Conservation (phyloP, 2,888 invertebrate genomes). For the Cancer borealis region DNA sequence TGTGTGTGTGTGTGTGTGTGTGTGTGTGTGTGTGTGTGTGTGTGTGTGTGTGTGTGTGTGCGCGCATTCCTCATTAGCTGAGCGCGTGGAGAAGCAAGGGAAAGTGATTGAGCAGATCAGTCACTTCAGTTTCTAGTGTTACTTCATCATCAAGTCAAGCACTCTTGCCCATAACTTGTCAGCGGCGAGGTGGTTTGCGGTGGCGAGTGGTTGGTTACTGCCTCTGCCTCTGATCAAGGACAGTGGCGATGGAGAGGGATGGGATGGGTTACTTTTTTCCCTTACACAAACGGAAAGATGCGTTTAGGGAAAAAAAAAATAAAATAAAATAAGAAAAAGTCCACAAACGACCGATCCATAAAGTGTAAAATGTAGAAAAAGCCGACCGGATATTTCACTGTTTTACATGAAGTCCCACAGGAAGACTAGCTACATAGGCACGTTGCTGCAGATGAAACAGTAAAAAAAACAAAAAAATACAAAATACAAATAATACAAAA, state of each 20-base stretch:
- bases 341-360: background rate
- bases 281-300: background rate
- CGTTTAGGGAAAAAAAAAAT: background rate
- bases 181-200: background rate
- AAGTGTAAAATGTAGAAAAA: background rate
- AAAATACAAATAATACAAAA: background rate
- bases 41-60: slow-evolving; percentile 45
- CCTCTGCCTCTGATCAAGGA: background rate
- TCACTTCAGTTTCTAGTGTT: background rate
- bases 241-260: background rate
- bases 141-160: background rate
- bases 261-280: background rate
- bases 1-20: slow-evolving; percentile 50
- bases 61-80: too few relatives aligned
- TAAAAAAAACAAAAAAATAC: background rate
- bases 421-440: background rate
- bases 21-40: slow-evolving; percentile 45
- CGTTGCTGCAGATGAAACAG: background rate
- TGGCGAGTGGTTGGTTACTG: background rate
- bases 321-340: background rate
- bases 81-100: background rate
- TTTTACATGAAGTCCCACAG: background rate
- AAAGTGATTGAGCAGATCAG: background rate
- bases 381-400: background rate
- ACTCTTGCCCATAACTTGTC: background rate